Base-by-base conservation (phyloP, 2,888 invertebrate genomes). In the Luperina nickerlii region DNA sequence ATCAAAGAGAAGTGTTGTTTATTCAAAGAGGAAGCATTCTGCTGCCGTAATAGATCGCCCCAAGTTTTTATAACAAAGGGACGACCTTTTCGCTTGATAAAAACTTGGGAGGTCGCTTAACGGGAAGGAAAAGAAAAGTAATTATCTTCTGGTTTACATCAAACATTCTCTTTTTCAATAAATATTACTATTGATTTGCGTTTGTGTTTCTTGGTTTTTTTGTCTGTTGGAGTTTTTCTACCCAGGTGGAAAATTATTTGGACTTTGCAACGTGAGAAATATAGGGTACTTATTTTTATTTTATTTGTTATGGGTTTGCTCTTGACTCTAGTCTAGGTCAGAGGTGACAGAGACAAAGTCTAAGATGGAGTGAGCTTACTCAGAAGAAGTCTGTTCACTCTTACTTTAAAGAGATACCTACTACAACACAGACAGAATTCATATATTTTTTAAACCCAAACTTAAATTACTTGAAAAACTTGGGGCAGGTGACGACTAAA, bases 61-160 rank as follows among this genome's bases (percentile, higher is more conserved):
- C 78, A 82, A 89, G 83, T 88, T 88, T 85, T 82, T 79, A 78
- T 63, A 82, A 88, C 87, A 89, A 87, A 89, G 67, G 83, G 57
- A 60, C 83, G 87, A 88, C 87, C 87, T 88, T 89, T 88, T 76
- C 68, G 76, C 87, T 88, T 88, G 85, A 87, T 89, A 89, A 89
- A 89, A 88, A 89, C 82, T 89, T 88, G 82, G 85, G 79, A 81
- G 78, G 75, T 76, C 71, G 70, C 88, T 85, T 83, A 87, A 89
- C 85, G 82, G 57, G 32, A 81, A 72, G 77, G 74, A 78, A 83
- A 88, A 87, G 87, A 89, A 88, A 88, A 89, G 87, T 84, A 88
- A 89, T 89, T 89, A 89, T 89, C 88, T 83, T 45, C 79, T 87
- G 83, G 68, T 81, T 76, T 63, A 80, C 80, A 82, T 88, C 82